Conservation (phyloP, 2,113 vertebrate genomes). For the Lathamus discolor region DNA sequence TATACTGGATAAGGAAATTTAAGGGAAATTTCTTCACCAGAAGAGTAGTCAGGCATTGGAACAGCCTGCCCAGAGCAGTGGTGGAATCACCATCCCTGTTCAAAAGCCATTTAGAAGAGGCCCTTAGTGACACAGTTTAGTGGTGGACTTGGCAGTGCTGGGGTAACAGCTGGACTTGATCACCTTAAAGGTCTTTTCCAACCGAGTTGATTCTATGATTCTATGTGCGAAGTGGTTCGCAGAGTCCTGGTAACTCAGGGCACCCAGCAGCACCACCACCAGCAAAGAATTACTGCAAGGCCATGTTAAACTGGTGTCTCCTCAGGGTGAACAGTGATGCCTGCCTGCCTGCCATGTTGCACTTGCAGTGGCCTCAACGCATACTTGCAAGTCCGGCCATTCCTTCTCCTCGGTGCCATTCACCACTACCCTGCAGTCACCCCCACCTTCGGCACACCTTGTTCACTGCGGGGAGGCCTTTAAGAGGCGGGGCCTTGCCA, state of each 20-base stretch:
- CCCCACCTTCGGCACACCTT: too few species aligned
- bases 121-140: background rate
- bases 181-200: background rate
- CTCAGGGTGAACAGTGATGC: too few species aligned
- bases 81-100: background rate
- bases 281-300: too few species aligned
- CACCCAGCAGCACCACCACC: fast-evolving
- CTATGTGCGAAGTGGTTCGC: background rate
- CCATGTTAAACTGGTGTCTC: fast-evolving
- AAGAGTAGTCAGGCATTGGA: background rate
- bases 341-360: too few species aligned
- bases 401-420: fast-evolving
- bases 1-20: background rate
- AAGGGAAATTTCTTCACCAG: background rate
- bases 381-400: background rate
- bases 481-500: background rate
- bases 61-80: background rate
- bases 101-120: background rate
- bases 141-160: background rate
- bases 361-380: too few species aligned
- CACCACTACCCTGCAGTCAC: too few species aligned
- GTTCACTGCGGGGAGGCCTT: background rate
- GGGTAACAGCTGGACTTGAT: background rate
- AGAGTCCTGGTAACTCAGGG: fast-evolving
- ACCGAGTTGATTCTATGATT: background rate